Percentiles rank a stretch among this genome's conserved stretches.
Conservation (phyloP, 2,797 vertebrate genomes). For the Lagorchestes hirsutus region DNA sequence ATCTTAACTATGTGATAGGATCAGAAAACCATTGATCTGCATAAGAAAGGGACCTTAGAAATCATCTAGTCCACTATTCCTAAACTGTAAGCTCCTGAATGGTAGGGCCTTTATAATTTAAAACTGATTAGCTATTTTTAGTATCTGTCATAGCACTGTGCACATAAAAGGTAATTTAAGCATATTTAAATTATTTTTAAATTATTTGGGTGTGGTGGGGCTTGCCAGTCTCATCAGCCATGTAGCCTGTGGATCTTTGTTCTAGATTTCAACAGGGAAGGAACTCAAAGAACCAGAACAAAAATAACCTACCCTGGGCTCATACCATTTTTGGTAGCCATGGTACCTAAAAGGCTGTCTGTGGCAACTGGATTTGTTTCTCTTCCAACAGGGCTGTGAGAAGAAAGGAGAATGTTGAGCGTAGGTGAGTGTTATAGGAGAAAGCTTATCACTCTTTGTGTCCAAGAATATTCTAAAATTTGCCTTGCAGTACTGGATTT, state of each 20-base stretch:
- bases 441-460: slow-evolving; percentile 7
- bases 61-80: slow-evolving; percentile 6
- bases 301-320: slow-evolving; percentile 16
- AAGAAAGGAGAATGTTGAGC: slow-evolving; percentile 50
- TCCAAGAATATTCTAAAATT: background rate
- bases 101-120: slow-evolving; percentile 51
- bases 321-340: slow-evolving; percentile 28
- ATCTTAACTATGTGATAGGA: background rate
- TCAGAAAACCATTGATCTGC: background rate
- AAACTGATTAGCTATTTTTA: slow-evolving; percentile 24
- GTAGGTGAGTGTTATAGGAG: slow-evolving; percentile 9
- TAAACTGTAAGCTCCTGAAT: slow-evolving; percentile 45
- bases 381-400: background rate
- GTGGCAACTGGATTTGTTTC: background rate
- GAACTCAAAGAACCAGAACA: background rate
- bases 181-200: background rate
- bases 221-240: background rate
- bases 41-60: slow-evolving; percentile 52
- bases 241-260: slow-evolving; percentile 28
- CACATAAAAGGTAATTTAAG: background rate
- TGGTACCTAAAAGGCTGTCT: slow-evolving; percentile 40
- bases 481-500: background rate
- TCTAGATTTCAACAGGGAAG: slow-evolving; percentile 44
- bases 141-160: accelerated
- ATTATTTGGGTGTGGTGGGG: background rate